Conservation (phyloP, 1,140 invertebrate species). For the Coelopa frigida region DNA sequence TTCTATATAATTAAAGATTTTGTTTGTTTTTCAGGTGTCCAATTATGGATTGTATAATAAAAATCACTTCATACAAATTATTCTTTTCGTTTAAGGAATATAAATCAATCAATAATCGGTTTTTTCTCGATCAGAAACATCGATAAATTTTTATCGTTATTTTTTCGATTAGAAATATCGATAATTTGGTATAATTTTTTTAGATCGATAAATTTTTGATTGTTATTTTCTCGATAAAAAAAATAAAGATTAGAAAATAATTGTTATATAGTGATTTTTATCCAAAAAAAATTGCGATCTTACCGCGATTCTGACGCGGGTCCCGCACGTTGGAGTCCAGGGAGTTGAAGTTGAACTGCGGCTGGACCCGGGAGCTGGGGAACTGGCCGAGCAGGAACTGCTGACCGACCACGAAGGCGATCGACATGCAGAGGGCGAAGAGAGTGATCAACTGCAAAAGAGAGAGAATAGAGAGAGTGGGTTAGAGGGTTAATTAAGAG, state of each 20-base stretch:
- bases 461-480: slow-evolving; percentile 10
- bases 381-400: slow-evolving; percentile 37
- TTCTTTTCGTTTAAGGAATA: not conserved
- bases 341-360: slow-evolving; percentile 27
- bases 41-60: no score
- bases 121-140: no score
- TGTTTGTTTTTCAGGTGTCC: not conserved
- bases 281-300: slow-evolving; percentile 3
- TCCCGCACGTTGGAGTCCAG: slow-evolving; percentile 24
- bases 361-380: slow-evolving; percentile 16
- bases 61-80: no score
- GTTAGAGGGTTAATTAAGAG: no score
- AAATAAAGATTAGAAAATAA: no score
- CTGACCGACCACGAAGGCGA: slow-evolving; percentile 35
- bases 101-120: not conserved
- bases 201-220: no score
- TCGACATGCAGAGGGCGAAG: slow-evolving; percentile 32
- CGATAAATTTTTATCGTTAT: no score
- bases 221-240: not conserved
- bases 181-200: not conserved
- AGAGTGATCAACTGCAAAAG: slow-evolving; percentile 36
- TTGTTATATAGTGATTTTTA: not conserved
- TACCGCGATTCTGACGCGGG: slow-evolving; percentile 41
- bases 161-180: not conserved
- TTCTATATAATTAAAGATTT: not conserved